phyloP scores from a whole-genome alignment of 2,888 invertebrate genomes.

The Euzophera pinguis region DNA sequence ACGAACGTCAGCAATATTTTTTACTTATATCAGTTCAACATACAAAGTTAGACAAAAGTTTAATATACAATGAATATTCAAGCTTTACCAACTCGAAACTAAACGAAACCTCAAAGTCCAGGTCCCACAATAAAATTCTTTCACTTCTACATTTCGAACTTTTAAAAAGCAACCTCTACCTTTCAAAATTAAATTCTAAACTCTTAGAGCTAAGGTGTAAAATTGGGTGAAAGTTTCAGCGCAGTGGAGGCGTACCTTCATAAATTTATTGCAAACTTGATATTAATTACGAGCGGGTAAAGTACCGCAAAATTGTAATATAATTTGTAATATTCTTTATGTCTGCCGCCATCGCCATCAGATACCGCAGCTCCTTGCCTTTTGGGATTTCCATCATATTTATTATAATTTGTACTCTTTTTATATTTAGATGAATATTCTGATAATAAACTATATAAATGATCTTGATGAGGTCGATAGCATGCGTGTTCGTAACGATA shows the following conservation, averaged over 20 bases:
- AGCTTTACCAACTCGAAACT: neutral
- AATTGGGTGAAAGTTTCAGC: slow-evolving; percentile 24
- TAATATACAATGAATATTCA: neutral
- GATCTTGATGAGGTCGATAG: too few species aligned
- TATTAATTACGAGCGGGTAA: slow-evolving; percentile 66
- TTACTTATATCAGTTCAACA: too few species aligned
- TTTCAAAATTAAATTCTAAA: slow-evolving; percentile 16
- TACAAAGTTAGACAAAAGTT: too few species aligned
- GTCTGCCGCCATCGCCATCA: slow-evolving; percentile 13
- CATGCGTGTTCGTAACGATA: too few species aligned
- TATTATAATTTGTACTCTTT: too few species aligned
- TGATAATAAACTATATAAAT: too few species aligned
- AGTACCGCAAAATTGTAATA: slow-evolving; percentile 59
- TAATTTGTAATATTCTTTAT: slow-evolving; percentile 42
- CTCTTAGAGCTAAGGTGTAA: slow-evolving; percentile 31
- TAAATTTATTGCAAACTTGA: slow-evolving; percentile 68
- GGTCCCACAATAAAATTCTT: slow-evolving; percentile 29
- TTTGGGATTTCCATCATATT: neutral
- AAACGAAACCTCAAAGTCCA: slow-evolving; percentile 17
- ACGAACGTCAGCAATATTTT: too few species aligned
- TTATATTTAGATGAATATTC: too few species aligned
- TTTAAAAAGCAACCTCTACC: slow-evolving; percentile 11
- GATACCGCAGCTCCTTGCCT: slow-evolving; percentile 1
- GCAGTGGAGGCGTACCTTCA: slow-evolving; percentile 26
- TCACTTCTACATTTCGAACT: slow-evolving; percentile 31